Conservation (phyloP, 2,797 vertebrate genomes). For the Tragopan temminckii region DNA sequence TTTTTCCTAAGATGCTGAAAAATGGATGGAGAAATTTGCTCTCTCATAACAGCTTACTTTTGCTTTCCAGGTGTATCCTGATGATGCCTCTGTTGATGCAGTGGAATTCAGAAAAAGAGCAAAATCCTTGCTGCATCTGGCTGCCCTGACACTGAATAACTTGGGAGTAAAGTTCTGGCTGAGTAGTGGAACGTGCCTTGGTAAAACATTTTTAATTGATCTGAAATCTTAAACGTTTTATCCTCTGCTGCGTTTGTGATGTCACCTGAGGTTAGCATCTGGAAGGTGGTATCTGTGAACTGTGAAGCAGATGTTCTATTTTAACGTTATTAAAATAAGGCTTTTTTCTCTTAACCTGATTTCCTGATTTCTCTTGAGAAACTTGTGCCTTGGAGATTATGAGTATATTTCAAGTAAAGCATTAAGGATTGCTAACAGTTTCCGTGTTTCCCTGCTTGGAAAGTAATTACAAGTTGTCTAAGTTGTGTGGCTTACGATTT, state of each 20-base stretch:
- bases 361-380: not conserved
- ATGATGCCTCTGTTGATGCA: slow-evolving; percentile 87
- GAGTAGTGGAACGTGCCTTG: slow-evolving; percentile 96
- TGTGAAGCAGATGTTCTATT: not conserved
- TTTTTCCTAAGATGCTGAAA: not conserved
- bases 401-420: not conserved
- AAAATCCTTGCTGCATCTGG: slow-evolving; percentile 88
- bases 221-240: not conserved
- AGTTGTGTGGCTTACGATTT: not conserved
- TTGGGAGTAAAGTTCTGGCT: slow-evolving; percentile 93
- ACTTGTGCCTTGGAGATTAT: not conserved
- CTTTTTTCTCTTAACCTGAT: not conserved
- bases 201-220: slow-evolving; percentile 77
- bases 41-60: not conserved
- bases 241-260: not conserved
- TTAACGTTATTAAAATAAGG: not conserved
- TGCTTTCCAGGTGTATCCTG: slow-evolving; percentile 87
- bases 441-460: not conserved
- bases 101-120: slow-evolving; percentile 90
- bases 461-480: not conserved
- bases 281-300: not conserved
- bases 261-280: not conserved
- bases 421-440: not conserved
- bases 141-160: slow-evolving; percentile 82
- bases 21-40: not conserved